Evolutionary conservation across 2,888 invertebrate genomes (phyloP), one percentile per base, ranked within the genome.

Genomic region (Andrena praecox): DNA sequence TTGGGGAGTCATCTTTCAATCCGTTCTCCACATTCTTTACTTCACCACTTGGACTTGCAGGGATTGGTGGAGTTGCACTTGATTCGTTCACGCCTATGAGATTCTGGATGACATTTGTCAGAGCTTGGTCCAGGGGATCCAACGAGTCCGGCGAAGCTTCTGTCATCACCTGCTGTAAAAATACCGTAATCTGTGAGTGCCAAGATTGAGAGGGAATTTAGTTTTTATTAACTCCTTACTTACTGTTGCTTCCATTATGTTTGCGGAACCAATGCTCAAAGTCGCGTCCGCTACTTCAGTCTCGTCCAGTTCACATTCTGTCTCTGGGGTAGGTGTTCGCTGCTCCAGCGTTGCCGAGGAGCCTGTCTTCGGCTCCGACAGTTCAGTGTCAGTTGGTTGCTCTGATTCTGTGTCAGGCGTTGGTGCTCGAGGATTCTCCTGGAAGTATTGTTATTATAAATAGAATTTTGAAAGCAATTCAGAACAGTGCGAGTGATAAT

Each of bases 341-440:
- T 87, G 91, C 66, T 90, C 91, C 0, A 90, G 83, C 5, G 87
- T 85, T 16, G 71, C 33, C 1, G 89, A 90, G 2, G 91, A 91
- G 69, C 84, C 80, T 3, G 90, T 90, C 71, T 93, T 93, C 0
- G 91, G 82, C 69, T 93, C 92, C 0, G 92, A 92, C 35, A 92
- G 71, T 73, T 93, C 93, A 0, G 89, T 93, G 59, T 94, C 93
- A 0, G 93, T 93, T 48, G 92, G 93, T 48, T 93, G 93, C 72
- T 94, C 94, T 0, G 93, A 93, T 85, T 93, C 93, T 3, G 93
- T 93, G 52, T 94, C 93, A 0, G 93, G 91, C 4, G 92, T 89
- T 31, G 90, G 87, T 16, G 91, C 87, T 85, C 92, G 91, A 52
- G 90, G 88, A 81, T 84, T 91, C 78, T 93, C 93, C 93, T 94